Evolutionary conservation across 2,113 vertebrate species (phyloP).

Genomic region (Plecturocebus donacophilus): DNA sequence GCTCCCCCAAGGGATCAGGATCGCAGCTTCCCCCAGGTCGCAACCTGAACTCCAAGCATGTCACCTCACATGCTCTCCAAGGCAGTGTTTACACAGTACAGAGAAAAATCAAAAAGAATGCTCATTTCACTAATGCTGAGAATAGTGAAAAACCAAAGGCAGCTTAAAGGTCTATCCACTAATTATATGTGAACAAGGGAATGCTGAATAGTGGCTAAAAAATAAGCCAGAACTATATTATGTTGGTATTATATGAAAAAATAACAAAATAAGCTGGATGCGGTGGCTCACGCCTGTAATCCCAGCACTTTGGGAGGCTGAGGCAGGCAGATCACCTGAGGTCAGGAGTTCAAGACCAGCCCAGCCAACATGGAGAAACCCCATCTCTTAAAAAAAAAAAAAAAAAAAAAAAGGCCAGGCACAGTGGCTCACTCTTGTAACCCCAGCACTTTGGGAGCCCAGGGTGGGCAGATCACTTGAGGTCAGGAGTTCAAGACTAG

Average conservation of each 20-base stretch:
- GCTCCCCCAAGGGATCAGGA: not conserved
- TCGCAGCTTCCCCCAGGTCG: not conserved
- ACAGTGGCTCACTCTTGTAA: no score
- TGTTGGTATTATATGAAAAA: not conserved
- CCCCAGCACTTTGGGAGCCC: no score
- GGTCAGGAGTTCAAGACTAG: no score
- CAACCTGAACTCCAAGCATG: not conserved
- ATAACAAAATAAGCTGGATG: not conserved
- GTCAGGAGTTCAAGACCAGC: not conserved
- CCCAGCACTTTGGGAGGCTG: not conserved
- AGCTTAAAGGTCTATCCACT: not conserved
- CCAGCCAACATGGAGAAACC: no score
- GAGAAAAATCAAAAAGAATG: slow-evolving; percentile 32
- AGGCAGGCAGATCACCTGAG: not conserved
- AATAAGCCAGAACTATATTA: not conserved
- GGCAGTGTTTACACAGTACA: not conserved
- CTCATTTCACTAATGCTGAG: slow-evolving; percentile 6
- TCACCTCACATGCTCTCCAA: not conserved
- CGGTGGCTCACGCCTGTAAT: not conserved
- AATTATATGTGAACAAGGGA: not conserved
- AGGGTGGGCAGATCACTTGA: no score
- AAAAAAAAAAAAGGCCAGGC: no score
- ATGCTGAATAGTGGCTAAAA: not conserved
- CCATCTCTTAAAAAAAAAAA: no score
- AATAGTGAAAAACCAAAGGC: not conserved